A percentile compares a stretch with the other conserved stretches of the same genome.
Evolutionary conservation across 1,140 invertebrate species (phyloP).

Genomic region (Parapsyche elsis): DNA sequence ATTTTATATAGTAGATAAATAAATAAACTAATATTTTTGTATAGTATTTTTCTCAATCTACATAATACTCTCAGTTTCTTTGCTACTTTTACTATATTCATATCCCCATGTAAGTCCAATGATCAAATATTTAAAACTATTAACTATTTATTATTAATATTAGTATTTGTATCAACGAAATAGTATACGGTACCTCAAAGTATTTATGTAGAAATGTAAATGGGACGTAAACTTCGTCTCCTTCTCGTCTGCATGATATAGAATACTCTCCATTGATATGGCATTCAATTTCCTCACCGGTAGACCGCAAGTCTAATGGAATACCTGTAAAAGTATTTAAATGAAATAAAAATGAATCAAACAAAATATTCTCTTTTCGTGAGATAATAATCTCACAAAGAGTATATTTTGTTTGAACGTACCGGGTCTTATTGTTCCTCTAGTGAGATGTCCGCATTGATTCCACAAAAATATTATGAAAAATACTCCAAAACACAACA

Average conservation of each 20-base stretch:
- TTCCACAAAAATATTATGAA: conserved; percentile 64
- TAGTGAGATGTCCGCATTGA: conserved; percentile 59
- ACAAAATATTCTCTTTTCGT: too few relatives aligned
- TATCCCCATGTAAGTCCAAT: neutral
- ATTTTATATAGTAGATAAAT: too few relatives aligned
- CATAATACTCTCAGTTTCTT: too few relatives aligned
- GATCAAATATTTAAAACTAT: conserved; percentile 1
- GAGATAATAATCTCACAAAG: too few relatives aligned
- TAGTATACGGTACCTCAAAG: conserved; percentile 91
- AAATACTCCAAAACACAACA: conserved; percentile 61
- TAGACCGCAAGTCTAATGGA: conserved; percentile 46
- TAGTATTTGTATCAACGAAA: neutral
- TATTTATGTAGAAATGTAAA: conserved; percentile 94
- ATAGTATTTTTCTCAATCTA: too few relatives aligned
- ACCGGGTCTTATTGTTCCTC: conserved; percentile 52
- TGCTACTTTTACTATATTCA: too few relatives aligned
- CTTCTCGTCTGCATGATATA: conserved; percentile 84
- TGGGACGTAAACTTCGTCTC: conserved; percentile 90
- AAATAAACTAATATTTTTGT: too few relatives aligned
- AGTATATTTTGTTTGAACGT: too few relatives aligned
- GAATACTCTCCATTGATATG: conserved; percentile 90
- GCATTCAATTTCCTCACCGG: conserved; percentile 84
- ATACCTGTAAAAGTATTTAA: conserved; percentile 38
- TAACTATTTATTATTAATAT: conserved; percentile 5
- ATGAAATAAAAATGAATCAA: too few relatives aligned